Conservation (phyloP, 2,797 vertebrate genomes). For the Pangasius djambal region DNA sequence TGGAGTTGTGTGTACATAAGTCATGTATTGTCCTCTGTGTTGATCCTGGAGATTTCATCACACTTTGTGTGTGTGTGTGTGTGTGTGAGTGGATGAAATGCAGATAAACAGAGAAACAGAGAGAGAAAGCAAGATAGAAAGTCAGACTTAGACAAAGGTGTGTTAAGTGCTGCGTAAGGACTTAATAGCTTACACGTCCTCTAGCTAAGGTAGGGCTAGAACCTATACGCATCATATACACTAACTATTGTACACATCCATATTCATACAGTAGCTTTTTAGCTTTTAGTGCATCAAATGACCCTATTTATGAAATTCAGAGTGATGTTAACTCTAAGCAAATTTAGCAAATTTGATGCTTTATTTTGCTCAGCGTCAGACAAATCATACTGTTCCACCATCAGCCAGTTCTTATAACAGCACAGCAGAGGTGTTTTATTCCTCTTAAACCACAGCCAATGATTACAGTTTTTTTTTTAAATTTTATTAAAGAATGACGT, state of each 20-base stretch:
- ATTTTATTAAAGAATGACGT: not conserved
- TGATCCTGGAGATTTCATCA: not conserved
- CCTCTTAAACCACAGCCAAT: too few relatives aligned
- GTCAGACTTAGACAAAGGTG: not conserved
- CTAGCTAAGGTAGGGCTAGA: not conserved
- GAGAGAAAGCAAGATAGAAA: not conserved
- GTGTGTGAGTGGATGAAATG: not conserved
- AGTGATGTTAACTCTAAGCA: not conserved
- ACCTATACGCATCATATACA: not conserved
- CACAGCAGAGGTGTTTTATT: too few relatives aligned
- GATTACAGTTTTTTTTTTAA: too few relatives aligned
- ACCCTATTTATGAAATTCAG: not conserved
- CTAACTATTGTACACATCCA: not conserved
- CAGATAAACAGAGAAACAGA: not conserved
- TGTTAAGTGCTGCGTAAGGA: not conserved
- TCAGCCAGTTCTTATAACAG: too few relatives aligned
- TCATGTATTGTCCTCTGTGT: not conserved
- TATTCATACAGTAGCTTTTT: too few relatives aligned
- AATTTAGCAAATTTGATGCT: not conserved
- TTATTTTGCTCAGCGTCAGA: not conserved
- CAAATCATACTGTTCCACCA: not conserved
- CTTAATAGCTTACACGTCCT: not conserved
- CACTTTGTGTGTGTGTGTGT: not conserved
- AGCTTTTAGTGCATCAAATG: not conserved
- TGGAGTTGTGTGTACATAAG: not conserved